Base-by-base conservation (phyloP, 1,140 invertebrate genomes). In the Neodiprion lecontei region DNA sequence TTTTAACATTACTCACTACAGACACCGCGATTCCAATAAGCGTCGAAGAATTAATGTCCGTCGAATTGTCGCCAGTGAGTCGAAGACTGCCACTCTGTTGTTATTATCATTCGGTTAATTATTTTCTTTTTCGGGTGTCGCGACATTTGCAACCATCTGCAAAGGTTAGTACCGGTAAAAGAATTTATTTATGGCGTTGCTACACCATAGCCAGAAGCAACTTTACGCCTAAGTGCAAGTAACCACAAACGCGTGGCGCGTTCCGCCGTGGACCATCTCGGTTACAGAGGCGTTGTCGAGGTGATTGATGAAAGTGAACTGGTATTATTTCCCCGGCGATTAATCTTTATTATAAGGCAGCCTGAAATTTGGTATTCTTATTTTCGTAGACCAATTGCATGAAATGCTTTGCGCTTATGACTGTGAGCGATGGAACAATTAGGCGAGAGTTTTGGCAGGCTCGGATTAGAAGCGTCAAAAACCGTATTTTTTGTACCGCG, bases 311-410 rank as follows among this genome's bases (percentile, higher is more conserved):
- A 8, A 61, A 61, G 53, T 61, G 53, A 8, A 61, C 53, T 61
- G n/a, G 53, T 61, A 17, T 61, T 61, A 61, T 61, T 61, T 17
- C 53, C 50, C n/a, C n/a, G n/a, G 53, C 53, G 11, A 61, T 61
- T 61, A 61, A 61, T 61, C 53, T 61, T 61, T 61, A 61, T 61
- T 61, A 61, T 61, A 12, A 14, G 53, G 53, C n/a, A 17, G 53
- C 11, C 53, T 17, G 53, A 61, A 61, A 61, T 61, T 61, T 5
- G 53, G 53, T 61, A 12, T 61, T 61, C 53, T 61, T 61, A 61
- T 61, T 61, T 61, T 61, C 53, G 53, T 61, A 61, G 53, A 14
- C 53, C n/a, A 61, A 61, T 61, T 61, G 53, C 53, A 7, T 14
- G 53, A 61, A 61, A 61, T 61, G n/a, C 53, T 17, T 61, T 11